Evolutionary conservation across 2,888 invertebrate genomes (phyloP), one percentile per base, ranked within the genome.

Genomic region (Aleiodes alternator): DNA sequence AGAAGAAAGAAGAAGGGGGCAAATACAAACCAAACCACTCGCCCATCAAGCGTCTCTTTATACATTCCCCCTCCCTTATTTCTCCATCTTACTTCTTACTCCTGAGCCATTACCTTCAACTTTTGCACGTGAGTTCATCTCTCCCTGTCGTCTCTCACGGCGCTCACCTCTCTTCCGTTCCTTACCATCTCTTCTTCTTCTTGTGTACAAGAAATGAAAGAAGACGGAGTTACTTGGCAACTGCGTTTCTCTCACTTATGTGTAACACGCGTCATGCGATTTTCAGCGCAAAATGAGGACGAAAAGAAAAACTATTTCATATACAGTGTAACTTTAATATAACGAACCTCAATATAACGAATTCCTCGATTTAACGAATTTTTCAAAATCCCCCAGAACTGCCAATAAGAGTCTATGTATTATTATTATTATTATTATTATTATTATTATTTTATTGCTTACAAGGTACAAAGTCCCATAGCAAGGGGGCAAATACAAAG

Each of bases 11-110:
- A 72, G 51, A 56, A 48, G 59, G 50, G 51, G 43, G 50, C 69
- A 72, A 55, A 59, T 23, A 23, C 57, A 72, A 29, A 68, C 31
- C 68, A 6, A 23, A 43, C 43, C 1, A 11, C 43, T 43, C 43
- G 43, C 11, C 43, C 43, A 43, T 43, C 72, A 51, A 14, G 59
- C 74, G 9, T 73, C 77, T 73, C 77, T 75, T 73, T 66, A 31
- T 70, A 56, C 64, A 53, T 75, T 70, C 73, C 69, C 75, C 75
- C 57, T 69, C 53, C 64, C 6, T 34, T 34, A 51, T 23, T 53
- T 68, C 51, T 69, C 61, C 16, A 57, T 70, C 59, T 68, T 68
- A 9, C 23, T 23, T 43, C 43, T 43, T 43, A 43, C 43, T 43
- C 11, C 11, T 23, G 43, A 43, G 43, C 43, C 7, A 7, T 43